Evolutionary conservation across 2,888 invertebrate species (phyloP).

Genomic region (Cryptosula pallasiana): DNA sequence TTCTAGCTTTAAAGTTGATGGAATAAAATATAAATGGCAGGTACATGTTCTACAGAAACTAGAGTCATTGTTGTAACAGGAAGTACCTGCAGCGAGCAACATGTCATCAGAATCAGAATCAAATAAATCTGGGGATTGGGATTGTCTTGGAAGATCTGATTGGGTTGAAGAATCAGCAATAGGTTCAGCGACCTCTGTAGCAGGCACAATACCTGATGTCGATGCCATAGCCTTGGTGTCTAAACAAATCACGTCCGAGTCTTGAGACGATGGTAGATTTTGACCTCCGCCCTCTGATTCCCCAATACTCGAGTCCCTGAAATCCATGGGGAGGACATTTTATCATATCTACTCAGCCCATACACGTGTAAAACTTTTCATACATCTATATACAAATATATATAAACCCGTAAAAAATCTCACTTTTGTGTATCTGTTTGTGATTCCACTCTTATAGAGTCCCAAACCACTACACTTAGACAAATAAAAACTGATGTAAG

Average conservation of each 20-base stretch:
- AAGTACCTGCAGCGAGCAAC: background rate
- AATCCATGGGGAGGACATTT: background rate
- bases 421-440: too few relatives aligned
- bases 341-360: background rate
- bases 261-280: too few relatives aligned
- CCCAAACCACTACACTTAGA: too few relatives aligned
- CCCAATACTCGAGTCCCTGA: too few relatives aligned
- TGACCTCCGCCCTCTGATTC: too few relatives aligned
- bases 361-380: background rate
- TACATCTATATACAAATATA: too few relatives aligned
- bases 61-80: too few relatives aligned
- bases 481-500: background rate
- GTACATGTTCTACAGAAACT: too few relatives aligned
- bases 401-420: too few relatives aligned
- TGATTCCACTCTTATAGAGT: too few relatives aligned
- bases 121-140: background rate
- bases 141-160: background rate
- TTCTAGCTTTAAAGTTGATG: too few relatives aligned
- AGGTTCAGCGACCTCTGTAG: background rate
- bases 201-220: background rate
- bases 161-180: background rate
- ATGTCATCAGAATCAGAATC: background rate
- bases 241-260: conserved; percentile 14
- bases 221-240: background rate
- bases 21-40: too few relatives aligned